Evolutionary conservation across 2,113 vertebrate species (phyloP), one percentile per base, ranked within the genome.

Genomic region (Thomomys bottae): DNA sequence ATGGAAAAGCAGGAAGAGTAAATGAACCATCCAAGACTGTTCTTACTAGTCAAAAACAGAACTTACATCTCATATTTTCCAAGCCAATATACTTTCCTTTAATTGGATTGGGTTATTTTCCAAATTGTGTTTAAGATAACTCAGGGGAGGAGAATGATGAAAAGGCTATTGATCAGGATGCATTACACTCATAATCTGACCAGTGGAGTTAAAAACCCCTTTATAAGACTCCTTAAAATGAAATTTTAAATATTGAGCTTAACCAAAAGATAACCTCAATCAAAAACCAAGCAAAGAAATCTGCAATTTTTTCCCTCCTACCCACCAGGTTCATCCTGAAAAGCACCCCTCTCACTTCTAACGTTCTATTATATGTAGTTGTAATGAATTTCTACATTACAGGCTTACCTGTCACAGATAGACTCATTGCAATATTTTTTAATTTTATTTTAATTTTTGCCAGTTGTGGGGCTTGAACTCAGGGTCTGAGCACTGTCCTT

Each of bases 301-400:
- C 63, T 66, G 23, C 28, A 54, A 54, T 4, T 11, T 54, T 54
- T 54, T 89, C 30, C 79, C 87, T 70, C 63, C 49, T 15, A n/a
- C 49, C 14, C 49, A 24, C 20, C 61, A 71, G 26, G 21, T 77
- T 88, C 12, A 1, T 70, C 83, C 40, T 73, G 21, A 76, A 93
- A 88, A 72, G 3, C 12, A 42, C 2, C 9, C 2, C 18, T 8
- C 17, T n/a, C n/a, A 10, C 30, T 49, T 66, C 5, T 20, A 61
- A n/a, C 86, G 68, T 67, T 71, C 63, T 54, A 38, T 63, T 9
- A 76, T 14, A 26, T 26, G 20, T 49, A 90, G 32, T 63, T 71
- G 45, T 28, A 88, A 40, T 64, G 38, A 49, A 59, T 87, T 71
- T 95, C 49, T 77, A 84, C 87, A 68, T 9, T 36, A 76, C 79